Evolutionary conservation across 2,888 invertebrate species (phyloP), one percentile per base, ranked within the genome.

Genomic region (Oxytorus armatus): DNA sequence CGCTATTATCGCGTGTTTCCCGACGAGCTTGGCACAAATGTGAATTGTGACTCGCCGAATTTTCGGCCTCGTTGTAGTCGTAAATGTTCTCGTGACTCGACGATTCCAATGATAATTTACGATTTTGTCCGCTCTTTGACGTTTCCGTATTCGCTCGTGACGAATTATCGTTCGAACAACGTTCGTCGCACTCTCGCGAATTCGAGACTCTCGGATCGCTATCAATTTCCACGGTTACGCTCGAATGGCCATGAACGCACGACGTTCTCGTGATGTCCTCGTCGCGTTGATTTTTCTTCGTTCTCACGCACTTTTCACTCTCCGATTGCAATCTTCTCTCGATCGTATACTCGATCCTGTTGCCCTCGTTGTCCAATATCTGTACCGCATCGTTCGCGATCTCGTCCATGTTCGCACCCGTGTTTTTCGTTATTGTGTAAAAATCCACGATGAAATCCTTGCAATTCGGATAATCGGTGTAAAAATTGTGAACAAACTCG

Each of bases 401-500:
- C 72, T 92, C 92, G 76, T 92, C 92, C 90, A 92, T 91, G 70
- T 92, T 92, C 69, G 85, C 86, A 1, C 91, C 92, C 11, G 88
- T 91, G 79, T 92, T 92, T 23, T 84, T 86, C 5, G 91, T 92
- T 14, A 92, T 90, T 1, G 91, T 92, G 78, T 92, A 92, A 81
- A 92, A 92, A 83, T 93, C 93, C 7, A 92, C 90, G 80, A 95
- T 94, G 21, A 95, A 93, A 77, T 95, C 95, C 75, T 95, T 94
- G 85, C 95, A 95, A 81, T 94, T 94, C 0, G 95, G 95, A 85
- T 95, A 95, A 86, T 95, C 95, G 10, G 94, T 94, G 90, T 96
- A 96, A 91, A 96, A 96, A 84, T 95, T 93, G 55, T 95, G 93
- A 23, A 95, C 94, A 86, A 95, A 95, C 87, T 95, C 95, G 78